Conservation (phyloP, 2,888 invertebrate species). For the Amphipyra tragopoginis region DNA sequence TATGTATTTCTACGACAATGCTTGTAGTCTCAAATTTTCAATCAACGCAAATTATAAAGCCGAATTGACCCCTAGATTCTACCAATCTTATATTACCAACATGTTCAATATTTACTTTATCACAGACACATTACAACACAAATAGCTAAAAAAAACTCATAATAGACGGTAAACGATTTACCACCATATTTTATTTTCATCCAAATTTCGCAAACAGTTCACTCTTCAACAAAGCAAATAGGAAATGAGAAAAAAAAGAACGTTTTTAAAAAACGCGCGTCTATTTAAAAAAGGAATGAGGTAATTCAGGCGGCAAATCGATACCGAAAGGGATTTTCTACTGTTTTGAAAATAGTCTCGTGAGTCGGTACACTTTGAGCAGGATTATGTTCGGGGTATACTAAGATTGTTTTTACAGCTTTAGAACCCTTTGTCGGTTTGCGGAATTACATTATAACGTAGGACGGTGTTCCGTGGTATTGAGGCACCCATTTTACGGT, state of each 20-base stretch:
- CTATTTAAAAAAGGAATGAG: constrained; percentile 74
- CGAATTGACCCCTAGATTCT: neutral
- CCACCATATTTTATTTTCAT: constrained; percentile 44
- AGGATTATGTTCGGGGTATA: constrained; percentile 81
- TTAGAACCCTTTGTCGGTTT: constrained; percentile 86
- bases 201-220: constrained; percentile 46
- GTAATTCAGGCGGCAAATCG: constrained; percentile 87
- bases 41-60: neutral
- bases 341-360: constrained; percentile 88
- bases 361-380: constrained; percentile 80
- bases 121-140: constrained; percentile 41
- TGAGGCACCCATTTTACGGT: constrained; percentile 78
- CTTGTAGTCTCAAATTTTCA: neutral
- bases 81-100: neutral
- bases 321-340: constrained; percentile 86
- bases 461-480: constrained; percentile 69
- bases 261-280: constrained; percentile 72
- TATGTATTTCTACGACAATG: too few relatives aligned
- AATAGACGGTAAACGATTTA: constrained; percentile 50
- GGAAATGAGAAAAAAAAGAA: constrained; percentile 69
- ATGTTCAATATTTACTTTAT: constrained; percentile 54
- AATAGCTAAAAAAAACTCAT: constrained; percentile 44
- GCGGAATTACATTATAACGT: constrained; percentile 74
- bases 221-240: constrained; percentile 55
- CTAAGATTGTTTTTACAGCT: constrained; percentile 88